Percentiles rank a stretch among this genome's conserved stretches.
These are phyloP conservation scores for Amblyornis subalaris DNA, from an alignment of 2,113 vertebrate species.

Conservation along the genomic window DNA sequence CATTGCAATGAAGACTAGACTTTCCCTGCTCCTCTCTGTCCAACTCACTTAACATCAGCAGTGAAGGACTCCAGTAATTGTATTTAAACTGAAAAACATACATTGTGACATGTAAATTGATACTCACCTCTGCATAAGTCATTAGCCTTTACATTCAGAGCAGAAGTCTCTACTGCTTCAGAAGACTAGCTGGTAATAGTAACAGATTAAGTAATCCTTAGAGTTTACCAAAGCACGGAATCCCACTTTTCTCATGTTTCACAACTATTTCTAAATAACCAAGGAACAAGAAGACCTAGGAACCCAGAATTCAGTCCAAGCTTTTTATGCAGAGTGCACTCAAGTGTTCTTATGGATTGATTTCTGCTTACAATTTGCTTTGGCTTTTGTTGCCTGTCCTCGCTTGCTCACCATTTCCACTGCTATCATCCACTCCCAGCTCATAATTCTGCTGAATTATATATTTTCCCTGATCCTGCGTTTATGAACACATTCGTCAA, in stretches of 20 bases:
- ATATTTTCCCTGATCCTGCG: background rate
- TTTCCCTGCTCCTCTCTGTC: background rate
- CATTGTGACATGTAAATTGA: background rate
- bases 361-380: background rate
- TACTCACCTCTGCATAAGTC: background rate
- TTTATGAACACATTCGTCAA: fast-evolving
- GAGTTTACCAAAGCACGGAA: background rate
- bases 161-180: background rate
- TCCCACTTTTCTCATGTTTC: background rate
- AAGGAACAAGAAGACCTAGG: background rate
- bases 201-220: background rate
- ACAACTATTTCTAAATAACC: background rate
- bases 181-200: background rate
- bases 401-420: fast-evolving
- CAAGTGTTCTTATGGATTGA: background rate
- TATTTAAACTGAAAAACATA: background rate
- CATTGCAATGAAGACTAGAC: background rate
- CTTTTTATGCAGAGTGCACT: background rate
- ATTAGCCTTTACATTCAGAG: background rate
- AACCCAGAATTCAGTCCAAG: background rate
- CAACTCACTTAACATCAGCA: background rate
- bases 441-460: background rate
- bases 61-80: background rate
- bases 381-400: background rate
- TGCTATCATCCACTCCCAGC: background rate